A percentile compares a stretch with the other conserved stretches of the same genome.
phyloP scores from a whole-genome alignment of 1,140 invertebrate genomes.

The Achroia grisella region DNA sequence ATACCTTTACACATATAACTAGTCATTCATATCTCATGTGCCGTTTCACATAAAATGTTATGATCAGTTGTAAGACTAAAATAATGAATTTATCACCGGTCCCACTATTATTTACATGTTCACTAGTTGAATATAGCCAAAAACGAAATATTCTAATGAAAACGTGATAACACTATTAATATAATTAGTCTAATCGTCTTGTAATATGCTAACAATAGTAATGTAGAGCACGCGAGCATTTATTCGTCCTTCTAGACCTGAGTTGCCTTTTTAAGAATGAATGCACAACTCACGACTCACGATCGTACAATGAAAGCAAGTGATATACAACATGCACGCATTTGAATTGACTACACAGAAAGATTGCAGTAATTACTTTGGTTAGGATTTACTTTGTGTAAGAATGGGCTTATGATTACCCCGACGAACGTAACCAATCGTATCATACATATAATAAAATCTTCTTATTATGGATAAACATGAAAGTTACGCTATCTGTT shows the following conservation, averaged over 20 bases:
- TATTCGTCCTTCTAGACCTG: conserved; percentile 16
- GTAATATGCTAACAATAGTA: not conserved
- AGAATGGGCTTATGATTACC: too few relatives aligned
- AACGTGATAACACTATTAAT: not conserved
- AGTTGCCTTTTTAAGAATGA: conserved; percentile 27
- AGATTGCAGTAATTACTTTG: conserved; percentile 14
- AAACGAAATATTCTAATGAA: too few relatives aligned
- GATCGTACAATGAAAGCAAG: conserved; percentile 37
- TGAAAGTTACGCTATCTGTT: too few relatives aligned
- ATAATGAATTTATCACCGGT: too few relatives aligned
- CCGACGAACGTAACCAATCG: too few relatives aligned
- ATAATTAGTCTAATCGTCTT: not conserved
- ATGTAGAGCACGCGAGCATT: conserved; percentile 8
- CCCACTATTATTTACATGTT: too few relatives aligned
- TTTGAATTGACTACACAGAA: conserved; percentile 28
- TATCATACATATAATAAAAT: too few relatives aligned
- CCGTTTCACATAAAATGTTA: conserved; percentile 8
- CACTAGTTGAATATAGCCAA: too few relatives aligned
- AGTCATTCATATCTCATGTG: conserved; percentile 11
- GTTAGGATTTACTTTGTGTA: too few relatives aligned
- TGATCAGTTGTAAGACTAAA: not conserved
- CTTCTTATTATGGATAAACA: too few relatives aligned
- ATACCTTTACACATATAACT: conserved; percentile 25
- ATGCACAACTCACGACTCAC: conserved; percentile 42
- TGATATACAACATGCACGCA: conserved; percentile 32